phyloP scores from a whole-genome alignment of 2,113 vertebrate species.

The Chionodraco myersi region DNA sequence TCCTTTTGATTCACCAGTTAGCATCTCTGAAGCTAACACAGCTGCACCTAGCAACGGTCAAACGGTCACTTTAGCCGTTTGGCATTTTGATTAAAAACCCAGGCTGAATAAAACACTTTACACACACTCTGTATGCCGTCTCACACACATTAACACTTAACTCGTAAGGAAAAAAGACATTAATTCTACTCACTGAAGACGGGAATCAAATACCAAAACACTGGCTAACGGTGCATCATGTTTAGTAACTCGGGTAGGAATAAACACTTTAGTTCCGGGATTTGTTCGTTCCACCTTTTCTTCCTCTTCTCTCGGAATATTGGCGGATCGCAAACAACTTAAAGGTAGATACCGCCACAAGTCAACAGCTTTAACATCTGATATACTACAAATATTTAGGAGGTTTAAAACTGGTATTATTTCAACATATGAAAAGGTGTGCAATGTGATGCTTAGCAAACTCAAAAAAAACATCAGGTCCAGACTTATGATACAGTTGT shows the following conservation, averaged over 20 bases:
- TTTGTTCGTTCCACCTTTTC: too few relatives aligned
- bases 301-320: too few relatives aligned
- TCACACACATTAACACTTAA: neutral
- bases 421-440: too few relatives aligned
- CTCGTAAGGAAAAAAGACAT: neutral
- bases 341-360: too few relatives aligned
- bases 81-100: neutral
- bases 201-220: neutral
- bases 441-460: too few relatives aligned
- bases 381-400: too few relatives aligned
- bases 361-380: too few relatives aligned
- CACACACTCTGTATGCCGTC: accelerated
- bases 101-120: neutral
- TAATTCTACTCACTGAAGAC: neutral
- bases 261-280: constrained; percentile 29
- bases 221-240: constrained; percentile 11
- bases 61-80: neutral
- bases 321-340: too few relatives aligned
- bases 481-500: too few relatives aligned
- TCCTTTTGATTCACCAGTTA: neutral
- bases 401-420: too few relatives aligned
- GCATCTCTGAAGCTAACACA: constrained; percentile 35
- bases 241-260: constrained; percentile 57
- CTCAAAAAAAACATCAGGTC: too few relatives aligned
- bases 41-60: neutral